Evolutionary conservation across 1,140 invertebrate species (phyloP).

Genomic region (Plectrocnemia conspersa): DNA sequence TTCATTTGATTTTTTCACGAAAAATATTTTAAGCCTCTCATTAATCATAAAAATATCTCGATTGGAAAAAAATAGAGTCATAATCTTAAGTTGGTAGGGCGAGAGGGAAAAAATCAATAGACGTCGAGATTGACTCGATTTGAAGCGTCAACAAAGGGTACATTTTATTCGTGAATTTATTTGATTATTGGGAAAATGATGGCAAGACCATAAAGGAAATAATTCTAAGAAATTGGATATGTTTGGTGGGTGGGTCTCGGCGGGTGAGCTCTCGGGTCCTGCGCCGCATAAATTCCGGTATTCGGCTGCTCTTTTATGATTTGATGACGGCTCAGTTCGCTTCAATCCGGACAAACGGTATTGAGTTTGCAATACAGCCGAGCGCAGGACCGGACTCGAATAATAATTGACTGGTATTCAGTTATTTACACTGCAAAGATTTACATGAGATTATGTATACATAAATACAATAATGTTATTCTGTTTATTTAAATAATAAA

Average conservation of each 20-base stretch:
- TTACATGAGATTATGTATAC: too few relatives aligned
- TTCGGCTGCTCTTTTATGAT: slow-evolving; percentile 34
- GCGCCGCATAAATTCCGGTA: slow-evolving; percentile 31
- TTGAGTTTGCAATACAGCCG: slow-evolving; percentile 32
- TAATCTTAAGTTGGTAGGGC: too few relatives aligned
- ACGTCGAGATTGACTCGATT: too few relatives aligned
- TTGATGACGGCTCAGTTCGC: slow-evolving; percentile 33
- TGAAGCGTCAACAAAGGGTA: not conserved
- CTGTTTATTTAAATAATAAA: too few relatives aligned
- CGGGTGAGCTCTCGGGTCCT: not conserved
- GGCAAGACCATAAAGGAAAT: slow-evolving; percentile 31
- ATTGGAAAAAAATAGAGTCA: too few relatives aligned
- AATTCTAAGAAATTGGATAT: slow-evolving; percentile 33
- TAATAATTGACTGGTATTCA: too few relatives aligned
- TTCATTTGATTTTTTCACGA: too few relatives aligned
- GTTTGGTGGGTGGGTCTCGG: slow-evolving; percentile 6
- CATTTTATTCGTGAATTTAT: slow-evolving; percentile 27
- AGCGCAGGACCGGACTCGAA: slow-evolving; percentile 9
- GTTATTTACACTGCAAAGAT: too few relatives aligned
- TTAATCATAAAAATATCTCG: too few relatives aligned
- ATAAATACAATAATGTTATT: too few relatives aligned
- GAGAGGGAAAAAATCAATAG: too few relatives aligned
- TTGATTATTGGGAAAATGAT: slow-evolving; percentile 33
- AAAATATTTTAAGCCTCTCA: too few relatives aligned
- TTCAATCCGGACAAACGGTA: slow-evolving; percentile 35